Conservation (phyloP, 2,888 invertebrate species). For the Biston betularia region DNA sequence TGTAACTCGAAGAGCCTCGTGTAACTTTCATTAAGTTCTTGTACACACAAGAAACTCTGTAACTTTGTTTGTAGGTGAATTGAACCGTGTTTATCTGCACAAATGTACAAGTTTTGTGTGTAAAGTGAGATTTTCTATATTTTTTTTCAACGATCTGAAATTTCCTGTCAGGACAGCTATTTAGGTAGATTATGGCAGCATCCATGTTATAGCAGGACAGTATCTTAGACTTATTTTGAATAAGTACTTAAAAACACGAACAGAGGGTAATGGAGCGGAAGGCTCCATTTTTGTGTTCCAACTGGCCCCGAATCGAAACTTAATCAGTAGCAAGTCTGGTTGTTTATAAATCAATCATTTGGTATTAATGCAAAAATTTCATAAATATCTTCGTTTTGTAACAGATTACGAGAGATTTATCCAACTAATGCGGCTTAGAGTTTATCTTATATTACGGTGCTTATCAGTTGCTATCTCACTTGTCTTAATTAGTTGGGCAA, state of each 20-base stretch:
- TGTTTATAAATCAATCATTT: background rate
- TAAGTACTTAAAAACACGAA: no score
- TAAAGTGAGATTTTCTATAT: conserved; percentile 4
- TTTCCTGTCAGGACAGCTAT: background rate
- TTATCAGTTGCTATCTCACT: background rate
- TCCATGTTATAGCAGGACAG: background rate
- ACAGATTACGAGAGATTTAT: background rate
- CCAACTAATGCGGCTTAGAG: background rate
- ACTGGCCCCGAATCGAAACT: background rate
- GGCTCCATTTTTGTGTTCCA: no score
- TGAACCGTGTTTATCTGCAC: conserved; percentile 18
- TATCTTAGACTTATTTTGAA: no score
- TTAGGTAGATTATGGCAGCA: background rate
- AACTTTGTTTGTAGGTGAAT: conserved; percentile 25
- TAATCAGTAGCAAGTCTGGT: background rate
- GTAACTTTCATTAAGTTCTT: conserved; percentile 30
- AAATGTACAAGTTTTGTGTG: conserved; percentile 16
- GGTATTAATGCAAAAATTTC: background rate
- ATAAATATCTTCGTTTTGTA: background rate
- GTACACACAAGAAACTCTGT: conserved; percentile 19
- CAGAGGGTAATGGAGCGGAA: no score
- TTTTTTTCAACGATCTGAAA: background rate
- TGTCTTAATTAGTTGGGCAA: background rate
- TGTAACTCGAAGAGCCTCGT: conserved; percentile 9
- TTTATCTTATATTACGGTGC: background rate